These are phyloP conservation scores for Pelecanoides urinatrix DNA, from an alignment of 2,113 vertebrate species.

Conservation along the genomic window DNA sequence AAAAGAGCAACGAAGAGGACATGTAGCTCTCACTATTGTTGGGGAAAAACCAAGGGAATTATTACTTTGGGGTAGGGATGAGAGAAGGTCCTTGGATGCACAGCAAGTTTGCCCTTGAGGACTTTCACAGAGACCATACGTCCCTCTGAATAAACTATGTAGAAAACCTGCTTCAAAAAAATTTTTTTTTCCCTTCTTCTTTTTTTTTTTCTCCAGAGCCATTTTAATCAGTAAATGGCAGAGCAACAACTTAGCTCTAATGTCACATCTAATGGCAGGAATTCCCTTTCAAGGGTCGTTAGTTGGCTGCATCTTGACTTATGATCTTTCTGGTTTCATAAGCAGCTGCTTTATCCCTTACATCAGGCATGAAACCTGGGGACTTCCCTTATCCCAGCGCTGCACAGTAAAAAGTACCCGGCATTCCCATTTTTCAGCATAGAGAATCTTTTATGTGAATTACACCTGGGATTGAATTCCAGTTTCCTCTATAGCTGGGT, in stretches of 20 bases:
- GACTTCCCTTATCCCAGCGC: background rate
- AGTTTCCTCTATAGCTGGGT: background rate
- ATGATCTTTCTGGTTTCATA: background rate
- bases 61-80: background rate
- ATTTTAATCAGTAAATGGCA: background rate
- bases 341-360: background rate
- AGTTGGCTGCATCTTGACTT: background rate
- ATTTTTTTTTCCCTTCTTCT: no score
- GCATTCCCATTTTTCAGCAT: background rate
- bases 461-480: background rate
- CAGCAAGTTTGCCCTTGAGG: background rate
- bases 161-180: background rate
- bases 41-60: background rate
- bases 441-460: background rate
- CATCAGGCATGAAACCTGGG: background rate
- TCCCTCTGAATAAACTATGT: background rate
- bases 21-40: background rate
- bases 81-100: background rate
- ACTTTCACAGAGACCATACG: background rate
- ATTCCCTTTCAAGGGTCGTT: background rate
- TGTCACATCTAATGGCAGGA: background rate
- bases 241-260: background rate
- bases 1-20: background rate
- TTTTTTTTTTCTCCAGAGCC: no score
- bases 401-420: background rate